These are phyloP conservation scores for Coenobita brevimanus DNA, from an alignment of 1,140 invertebrate species.

Conservation along the genomic window DNA sequence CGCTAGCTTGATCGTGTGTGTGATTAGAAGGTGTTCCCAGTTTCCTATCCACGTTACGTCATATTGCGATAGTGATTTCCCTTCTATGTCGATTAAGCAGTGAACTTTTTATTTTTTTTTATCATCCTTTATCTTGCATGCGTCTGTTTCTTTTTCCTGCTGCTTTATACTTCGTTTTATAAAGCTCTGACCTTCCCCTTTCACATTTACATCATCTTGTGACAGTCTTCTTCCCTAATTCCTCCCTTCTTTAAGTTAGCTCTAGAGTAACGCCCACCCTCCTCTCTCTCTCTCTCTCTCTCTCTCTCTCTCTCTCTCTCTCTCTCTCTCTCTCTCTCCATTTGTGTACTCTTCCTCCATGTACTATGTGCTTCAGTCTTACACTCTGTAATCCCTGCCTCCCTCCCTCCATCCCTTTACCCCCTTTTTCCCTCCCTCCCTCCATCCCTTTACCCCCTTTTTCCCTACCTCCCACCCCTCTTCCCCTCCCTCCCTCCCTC, in stretches of 20 bases:
- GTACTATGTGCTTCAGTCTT: not conserved
- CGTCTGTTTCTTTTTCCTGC: too few species aligned
- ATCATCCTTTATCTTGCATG: too few species aligned
- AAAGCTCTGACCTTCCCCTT: too few species aligned
- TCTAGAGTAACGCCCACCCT: not conserved
- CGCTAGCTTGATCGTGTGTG: too few species aligned
- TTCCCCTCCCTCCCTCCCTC: not conserved
- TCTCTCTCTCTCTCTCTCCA: not conserved
- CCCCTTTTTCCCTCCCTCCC: not conserved
- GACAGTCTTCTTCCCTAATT: too few species aligned
- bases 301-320: constrained; percentile 14
- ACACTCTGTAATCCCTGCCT: not conserved
- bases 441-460: not conserved
- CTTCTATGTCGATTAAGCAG: too few species aligned
- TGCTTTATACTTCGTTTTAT: too few species aligned
- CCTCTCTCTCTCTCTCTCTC: constrained; percentile 14
- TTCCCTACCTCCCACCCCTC: not conserved
- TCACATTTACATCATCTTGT: too few species aligned
- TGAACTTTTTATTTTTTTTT: too few species aligned
- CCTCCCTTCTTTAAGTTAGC: not conserved
- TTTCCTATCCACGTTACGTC: too few species aligned
- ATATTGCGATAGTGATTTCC: too few species aligned
- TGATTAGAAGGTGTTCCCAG: too few species aligned
- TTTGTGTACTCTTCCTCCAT: not conserved
- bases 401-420: not conserved